Base-by-base conservation (phyloP, 2,888 invertebrate genomes). In the Idaea biselata region DNA sequence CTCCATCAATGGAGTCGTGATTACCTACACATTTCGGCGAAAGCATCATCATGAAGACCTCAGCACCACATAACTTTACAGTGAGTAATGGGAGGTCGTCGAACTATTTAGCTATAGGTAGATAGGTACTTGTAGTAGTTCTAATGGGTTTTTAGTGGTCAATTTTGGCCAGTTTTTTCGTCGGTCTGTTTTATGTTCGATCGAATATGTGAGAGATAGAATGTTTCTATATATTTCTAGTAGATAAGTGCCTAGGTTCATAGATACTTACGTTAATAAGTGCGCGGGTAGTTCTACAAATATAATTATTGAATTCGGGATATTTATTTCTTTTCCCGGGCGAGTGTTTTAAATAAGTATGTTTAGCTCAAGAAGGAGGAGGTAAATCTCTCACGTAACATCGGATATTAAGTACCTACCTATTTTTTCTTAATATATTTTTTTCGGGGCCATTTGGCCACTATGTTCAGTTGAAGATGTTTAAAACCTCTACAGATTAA, bases 21-120 rank as follows among this genome's bases (percentile, higher is more conserved):
- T 8, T 44, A 44, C 44, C 44, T 44, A 44, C 44, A 11, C 14
- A 65, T 63, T 73, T 70, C 68, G 72, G 70, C 72, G 73, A 74
- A 74, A 73, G 69, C 66, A 63, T 65, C 72, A 67, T 68, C 67
- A 67, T 63, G 59, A 61, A 64, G 64, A 55, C 64, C 61, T 63
- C 66, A 68, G 62, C 69, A 71, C 68, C 68, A 69, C 68, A 71
- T 65, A 68, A 44, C 44, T 44, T 11, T 70, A 68, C 67, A 70
- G 73, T 73, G 74, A 74, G 69, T 73, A 73, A 74, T 69, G 63
- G 63, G 66, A 68, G 74, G 74, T 73, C 72, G 67, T 62, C 67
- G 72, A 59, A 64, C 62, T 69, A 63, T 65, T 62, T 63, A 59
- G 25, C n/a, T n/a, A 25, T 25, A 25, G 25, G 25, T 25, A 25